phyloP scores from a whole-genome alignment of 2,797 vertebrate genomes.

The Philypnodon macrostomus region DNA sequence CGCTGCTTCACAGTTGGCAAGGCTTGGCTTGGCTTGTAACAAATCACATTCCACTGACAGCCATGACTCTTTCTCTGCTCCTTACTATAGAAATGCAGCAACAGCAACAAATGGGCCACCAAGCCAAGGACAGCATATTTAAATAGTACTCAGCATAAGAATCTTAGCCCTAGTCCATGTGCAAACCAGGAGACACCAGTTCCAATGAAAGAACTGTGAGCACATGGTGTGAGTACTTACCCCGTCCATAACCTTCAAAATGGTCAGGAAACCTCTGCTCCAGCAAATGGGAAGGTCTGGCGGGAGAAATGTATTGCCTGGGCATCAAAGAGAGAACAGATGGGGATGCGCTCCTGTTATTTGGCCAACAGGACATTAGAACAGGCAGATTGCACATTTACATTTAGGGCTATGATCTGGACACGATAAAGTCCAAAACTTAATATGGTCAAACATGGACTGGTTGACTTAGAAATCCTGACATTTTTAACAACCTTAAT shows the following conservation, averaged over 20 bases:
- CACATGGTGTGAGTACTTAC: constrained; percentile 47
- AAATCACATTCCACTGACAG: constrained; percentile 69
- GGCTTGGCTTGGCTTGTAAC: constrained; percentile 70
- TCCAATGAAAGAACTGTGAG: constrained; percentile 49
- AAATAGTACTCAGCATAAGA: constrained; percentile 54
- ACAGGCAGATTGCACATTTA: constrained; percentile 90
- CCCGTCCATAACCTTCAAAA: constrained; percentile 57
- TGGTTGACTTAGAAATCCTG: constrained; percentile 17
- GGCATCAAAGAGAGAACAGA: constrained; percentile 83
- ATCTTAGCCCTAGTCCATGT: constrained; percentile 24
- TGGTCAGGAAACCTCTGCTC: constrained; percentile 49
- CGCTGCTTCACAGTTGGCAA: constrained; percentile 74
- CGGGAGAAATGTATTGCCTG: constrained; percentile 73
- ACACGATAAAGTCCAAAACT: constrained; percentile 39
- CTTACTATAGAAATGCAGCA: constrained; percentile 54
- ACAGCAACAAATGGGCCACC: constrained; percentile 44
- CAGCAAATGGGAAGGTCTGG: constrained; percentile 55
- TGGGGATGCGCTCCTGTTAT: constrained; percentile 86
- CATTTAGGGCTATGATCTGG: constrained; percentile 83
- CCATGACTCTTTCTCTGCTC: constrained; percentile 47
- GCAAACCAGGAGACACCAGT: constrained; percentile 41
- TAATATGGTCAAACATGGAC: constrained; percentile 25
- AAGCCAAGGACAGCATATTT: constrained; percentile 52
- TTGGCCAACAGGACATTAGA: constrained; percentile 83
- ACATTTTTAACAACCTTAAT: constrained; percentile 3